Percentiles rank a stretch among this genome's conserved stretches.
phyloP scores from a whole-genome alignment of 2,113 vertebrate genomes.

The Protobothrops mucrosquamatus region DNA sequence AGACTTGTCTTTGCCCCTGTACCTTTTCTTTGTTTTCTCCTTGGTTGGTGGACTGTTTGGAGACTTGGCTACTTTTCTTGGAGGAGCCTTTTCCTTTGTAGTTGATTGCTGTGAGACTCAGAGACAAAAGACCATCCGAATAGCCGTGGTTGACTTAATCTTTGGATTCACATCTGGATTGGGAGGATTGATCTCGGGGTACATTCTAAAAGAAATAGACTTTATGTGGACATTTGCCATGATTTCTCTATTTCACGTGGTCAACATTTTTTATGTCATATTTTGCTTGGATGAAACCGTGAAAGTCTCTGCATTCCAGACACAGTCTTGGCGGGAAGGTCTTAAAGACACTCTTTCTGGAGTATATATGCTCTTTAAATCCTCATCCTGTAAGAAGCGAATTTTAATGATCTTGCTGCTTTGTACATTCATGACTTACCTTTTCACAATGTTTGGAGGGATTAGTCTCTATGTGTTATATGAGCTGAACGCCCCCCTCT shows the following conservation, averaged over 20 bases:
- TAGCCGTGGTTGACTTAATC: slow-evolving; percentile 88
- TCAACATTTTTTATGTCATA: slow-evolving; percentile 80
- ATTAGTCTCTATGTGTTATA: slow-evolving; percentile 80
- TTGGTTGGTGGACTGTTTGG: slow-evolving; percentile 83
- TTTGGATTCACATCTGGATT: slow-evolving; percentile 83
- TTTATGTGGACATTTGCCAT: slow-evolving; percentile 87
- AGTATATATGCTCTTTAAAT: slow-evolving; percentile 79
- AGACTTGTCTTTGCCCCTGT: slow-evolving; percentile 79
- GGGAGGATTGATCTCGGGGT: slow-evolving; percentile 84
- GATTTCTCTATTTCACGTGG: slow-evolving; percentile 61
- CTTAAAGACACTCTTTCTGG: slow-evolving; percentile 69
- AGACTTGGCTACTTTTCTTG: slow-evolving; percentile 82
- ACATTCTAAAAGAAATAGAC: slow-evolving; percentile 80
- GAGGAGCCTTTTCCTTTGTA: slow-evolving; percentile 88
- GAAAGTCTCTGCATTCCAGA: slow-evolving; percentile 47
- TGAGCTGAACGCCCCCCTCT: slow-evolving; percentile 87
- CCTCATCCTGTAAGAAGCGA: slow-evolving; percentile 61
- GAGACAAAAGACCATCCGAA: slow-evolving; percentile 83
- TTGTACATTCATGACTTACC: slow-evolving; percentile 73
- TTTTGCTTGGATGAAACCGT: slow-evolving; percentile 83
- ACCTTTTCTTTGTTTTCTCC: slow-evolving; percentile 75
- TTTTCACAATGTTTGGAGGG: slow-evolving; percentile 74
- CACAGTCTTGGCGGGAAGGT: slow-evolving; percentile 56
- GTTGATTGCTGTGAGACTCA: slow-evolving; percentile 80
- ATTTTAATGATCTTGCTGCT: slow-evolving; percentile 75